A percentile compares a stretch with the other conserved stretches of the same genome.
Evolutionary conservation across 2,888 invertebrate genomes (phyloP).

Genomic region (Drosophila mimica): DNA sequence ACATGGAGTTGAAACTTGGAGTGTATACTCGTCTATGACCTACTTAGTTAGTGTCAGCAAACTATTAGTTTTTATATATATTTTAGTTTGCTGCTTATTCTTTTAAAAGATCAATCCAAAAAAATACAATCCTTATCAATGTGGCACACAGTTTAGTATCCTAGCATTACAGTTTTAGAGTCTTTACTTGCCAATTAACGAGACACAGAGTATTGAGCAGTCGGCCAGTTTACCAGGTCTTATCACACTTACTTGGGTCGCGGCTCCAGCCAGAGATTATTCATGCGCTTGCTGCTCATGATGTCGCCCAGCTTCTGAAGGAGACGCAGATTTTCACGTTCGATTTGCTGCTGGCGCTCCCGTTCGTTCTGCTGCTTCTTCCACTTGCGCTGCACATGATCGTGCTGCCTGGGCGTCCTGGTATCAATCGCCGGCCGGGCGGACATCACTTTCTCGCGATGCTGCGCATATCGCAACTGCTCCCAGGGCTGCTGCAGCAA

Average conservation of each 20-base stretch:
- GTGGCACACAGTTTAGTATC: no score
- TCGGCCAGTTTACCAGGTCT: not conserved
- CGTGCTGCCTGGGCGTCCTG: constrained; percentile 87
- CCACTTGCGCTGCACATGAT: constrained; percentile 89
- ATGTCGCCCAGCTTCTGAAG: constrained; percentile 89
- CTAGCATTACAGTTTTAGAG: not conserved
- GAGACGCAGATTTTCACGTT: constrained; percentile 89
- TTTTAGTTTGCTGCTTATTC: not conserved
- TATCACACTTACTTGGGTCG: constrained; percentile 86
- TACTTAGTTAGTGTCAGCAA: not conserved
- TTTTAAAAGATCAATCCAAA: not conserved
- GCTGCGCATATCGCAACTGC: constrained; percentile 89
- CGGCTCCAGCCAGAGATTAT: constrained; percentile 89
- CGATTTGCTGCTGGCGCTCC: constrained; percentile 88
- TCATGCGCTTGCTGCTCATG: constrained; percentile 88
- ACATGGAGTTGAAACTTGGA: not conserved
- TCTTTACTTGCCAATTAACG: not conserved
- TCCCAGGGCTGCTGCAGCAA: constrained; percentile 90
- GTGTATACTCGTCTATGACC: not conserved
- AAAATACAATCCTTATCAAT: not conserved
- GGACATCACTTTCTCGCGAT: constrained; percentile 88
- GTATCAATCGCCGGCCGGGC: constrained; percentile 90
- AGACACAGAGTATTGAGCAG: not conserved
- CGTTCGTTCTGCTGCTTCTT: constrained; percentile 90
- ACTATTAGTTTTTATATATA: not conserved